Base-by-base conservation (phyloP, 2,888 invertebrate species). In the Oxytorus armatus region DNA sequence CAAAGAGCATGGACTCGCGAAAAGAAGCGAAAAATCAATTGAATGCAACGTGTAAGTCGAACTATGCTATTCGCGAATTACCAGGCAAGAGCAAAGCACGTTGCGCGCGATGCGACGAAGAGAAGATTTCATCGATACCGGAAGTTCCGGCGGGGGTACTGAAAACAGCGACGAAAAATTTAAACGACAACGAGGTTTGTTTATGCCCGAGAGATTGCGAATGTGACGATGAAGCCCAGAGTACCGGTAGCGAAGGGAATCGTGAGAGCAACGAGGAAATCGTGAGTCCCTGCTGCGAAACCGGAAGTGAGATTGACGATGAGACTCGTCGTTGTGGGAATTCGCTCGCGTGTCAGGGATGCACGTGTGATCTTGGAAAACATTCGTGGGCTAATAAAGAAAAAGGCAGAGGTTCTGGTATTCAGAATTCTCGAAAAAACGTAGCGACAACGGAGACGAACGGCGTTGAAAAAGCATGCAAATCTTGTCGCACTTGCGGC, bases 21-120 rank as follows among this genome's bases (percentile, higher is more conserved):
- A 91, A 92, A 75, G 90, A 91, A 39, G 83, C 88, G 1, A 91
- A 91, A 36, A 91, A 91, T 83, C 88, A 90, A 51, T 70, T 90
- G 66, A 92, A 91, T 36, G 87, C 88, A 1, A 88, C 85, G 18
- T 84, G 84, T 0, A 91, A 89, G 61, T 85, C 88, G 3, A 90
- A 85, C 42, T 79, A 79, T 18, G 81, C 79, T 16, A 63, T 78
- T 36, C 66, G 65, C 21, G 66, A 76, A 18, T 55, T 81, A 21
- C 77, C 81, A 29, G 14, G 1, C 0, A 72, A 49, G 11, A 3
- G 36, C 10, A 51, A 39, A 36, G 44, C 2, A 44, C 63, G 69
- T 25, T 81, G 81, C 74, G 51, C n/a, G 7, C 63, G 36, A 21
- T 81, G 81, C 42, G 77, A 79, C 23, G 49, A 70, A 21, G 77